phyloP scores from a whole-genome alignment of 1,140 invertebrate genomes.

The Saccostrea cuccullata region DNA sequence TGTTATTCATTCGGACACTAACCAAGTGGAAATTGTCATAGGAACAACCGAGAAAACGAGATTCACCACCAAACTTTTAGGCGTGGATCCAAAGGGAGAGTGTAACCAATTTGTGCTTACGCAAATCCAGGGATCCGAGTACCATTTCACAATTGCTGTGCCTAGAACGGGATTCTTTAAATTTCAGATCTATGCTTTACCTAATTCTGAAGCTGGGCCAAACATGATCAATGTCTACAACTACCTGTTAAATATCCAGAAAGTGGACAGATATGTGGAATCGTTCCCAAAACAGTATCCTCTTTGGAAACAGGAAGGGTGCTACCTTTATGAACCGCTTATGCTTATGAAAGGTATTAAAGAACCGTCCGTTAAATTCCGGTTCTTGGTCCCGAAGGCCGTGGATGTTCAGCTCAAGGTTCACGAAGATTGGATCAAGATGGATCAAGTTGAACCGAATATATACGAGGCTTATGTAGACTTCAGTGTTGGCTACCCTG shows the following conservation, averaged over 20 bases:
- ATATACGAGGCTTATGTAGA: conserved; percentile 73
- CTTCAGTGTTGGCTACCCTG: conserved; percentile 65
- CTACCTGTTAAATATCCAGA: conserved; percentile 73
- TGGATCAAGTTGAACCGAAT: conserved; percentile 68
- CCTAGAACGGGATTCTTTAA: conserved; percentile 76
- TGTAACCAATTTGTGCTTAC: conserved; percentile 69
- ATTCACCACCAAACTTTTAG: conserved; percentile 70
- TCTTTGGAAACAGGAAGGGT: conserved; percentile 77
- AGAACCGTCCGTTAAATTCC: conserved; percentile 67
- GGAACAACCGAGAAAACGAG: conserved; percentile 62
- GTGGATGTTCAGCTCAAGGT: conserved; percentile 74
- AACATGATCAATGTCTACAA: conserved; percentile 77
- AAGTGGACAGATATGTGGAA: conserved; percentile 60
- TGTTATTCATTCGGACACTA: conserved; percentile 67
- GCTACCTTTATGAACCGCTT: conserved; percentile 74
- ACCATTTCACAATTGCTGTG: conserved; percentile 71
- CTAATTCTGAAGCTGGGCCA: conserved; percentile 73
- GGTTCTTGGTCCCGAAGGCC: conserved; percentile 71
- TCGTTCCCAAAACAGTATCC: conserved; percentile 77
- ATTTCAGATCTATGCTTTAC: conserved; percentile 78
- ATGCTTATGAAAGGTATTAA: conserved; percentile 65
- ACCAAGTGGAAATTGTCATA: conserved; percentile 71
- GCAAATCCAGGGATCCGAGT: conserved; percentile 62
- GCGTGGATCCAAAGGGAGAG: conserved; percentile 68
- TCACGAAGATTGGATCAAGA: conserved; percentile 75